Evolutionary conservation across 2,113 vertebrate species (phyloP), one percentile per base, ranked within the genome.

Genomic region (Austrofundulus limnaeus): DNA sequence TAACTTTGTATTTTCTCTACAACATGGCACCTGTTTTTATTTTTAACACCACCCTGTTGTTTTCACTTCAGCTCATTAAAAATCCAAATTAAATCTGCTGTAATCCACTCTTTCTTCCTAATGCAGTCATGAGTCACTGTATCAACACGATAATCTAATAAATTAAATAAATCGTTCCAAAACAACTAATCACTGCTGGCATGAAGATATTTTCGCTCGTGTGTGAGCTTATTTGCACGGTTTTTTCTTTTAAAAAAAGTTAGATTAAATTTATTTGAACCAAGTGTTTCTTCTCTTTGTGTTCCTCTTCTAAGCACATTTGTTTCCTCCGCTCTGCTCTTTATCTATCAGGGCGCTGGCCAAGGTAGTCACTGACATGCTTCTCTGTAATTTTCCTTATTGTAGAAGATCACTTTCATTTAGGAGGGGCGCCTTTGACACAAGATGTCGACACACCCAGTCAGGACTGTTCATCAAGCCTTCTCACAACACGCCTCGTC

Each of bases 271-370:
- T n/a, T n/a, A n/a, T n/a, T n/a, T n/a, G n/a, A n/a, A n/a, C n/a
- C n/a, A n/a, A n/a, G n/a, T n/a, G n/a, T 65, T 60, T 70, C 73
- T 47, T 62, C 51, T 68, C 23, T 65, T 65, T 80, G 43, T 77
- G 54, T 72, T 73, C 47, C 38, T 25, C 50, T 57, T 69, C 39
- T 58, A 68, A 55, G 55, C 61, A 50, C 60, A 24, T 69, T 62
- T 64, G 16, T 37, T 54, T 45, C 58, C 34, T 9, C 54, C 21
- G 47, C 3, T n/a, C 23, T 49, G 45, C 31, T 52, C 43, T 65
- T 61, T 49, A 67, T 70, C 66, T 72, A 20, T 41, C 12, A 41
- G 70, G 72, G 69, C 71, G 28, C 41, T 66, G 52, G 51, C 65
- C 39, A 59, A 75, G 75, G 75, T 45, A 42, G n/a, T n/a, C n/a